These are phyloP conservation scores for Musca vetustissima DNA, from an alignment of 1,140 invertebrate genomes.

Conservation along the genomic window DNA sequence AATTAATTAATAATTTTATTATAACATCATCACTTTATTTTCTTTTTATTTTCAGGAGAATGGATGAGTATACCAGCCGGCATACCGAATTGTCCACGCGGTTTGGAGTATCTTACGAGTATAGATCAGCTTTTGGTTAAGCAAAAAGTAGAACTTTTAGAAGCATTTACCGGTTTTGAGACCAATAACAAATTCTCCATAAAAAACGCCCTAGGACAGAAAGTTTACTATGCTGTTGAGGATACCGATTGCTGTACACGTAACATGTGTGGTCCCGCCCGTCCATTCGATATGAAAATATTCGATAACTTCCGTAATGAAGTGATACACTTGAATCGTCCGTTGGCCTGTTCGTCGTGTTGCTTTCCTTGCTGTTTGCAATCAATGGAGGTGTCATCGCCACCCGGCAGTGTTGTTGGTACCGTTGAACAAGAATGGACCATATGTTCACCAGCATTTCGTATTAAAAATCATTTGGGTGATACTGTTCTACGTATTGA, in stretches of 20 bases:
- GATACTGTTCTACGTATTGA: conserved; percentile 79
- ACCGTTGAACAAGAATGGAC: conserved; percentile 85
- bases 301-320: conserved; percentile 77
- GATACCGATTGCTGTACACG: conserved; percentile 78
- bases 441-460: conserved; percentile 74
- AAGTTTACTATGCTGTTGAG: conserved; percentile 82
- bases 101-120: conserved; percentile 89
- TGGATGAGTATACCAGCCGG: conserved; percentile 79
- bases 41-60: conserved; percentile 63
- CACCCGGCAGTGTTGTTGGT: conserved; percentile 74
- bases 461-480: conserved; percentile 75
- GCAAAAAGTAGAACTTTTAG: conserved; percentile 83
- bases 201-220: conserved; percentile 76
- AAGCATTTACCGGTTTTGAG: conserved; percentile 85
- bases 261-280: conserved; percentile 73
- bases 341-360: conserved; percentile 75
- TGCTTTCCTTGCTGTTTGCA: conserved; percentile 85
- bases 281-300: conserved; percentile 86
- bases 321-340: conserved; percentile 73
- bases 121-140: conserved; percentile 87
- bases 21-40: neutral
- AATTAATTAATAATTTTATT: neutral
- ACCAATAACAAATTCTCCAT: conserved; percentile 87
- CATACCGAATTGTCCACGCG: conserved; percentile 80
- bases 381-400: conserved; percentile 74